Conservation (phyloP, 2,888 invertebrate species). For the Polylopha cassiicola region DNA sequence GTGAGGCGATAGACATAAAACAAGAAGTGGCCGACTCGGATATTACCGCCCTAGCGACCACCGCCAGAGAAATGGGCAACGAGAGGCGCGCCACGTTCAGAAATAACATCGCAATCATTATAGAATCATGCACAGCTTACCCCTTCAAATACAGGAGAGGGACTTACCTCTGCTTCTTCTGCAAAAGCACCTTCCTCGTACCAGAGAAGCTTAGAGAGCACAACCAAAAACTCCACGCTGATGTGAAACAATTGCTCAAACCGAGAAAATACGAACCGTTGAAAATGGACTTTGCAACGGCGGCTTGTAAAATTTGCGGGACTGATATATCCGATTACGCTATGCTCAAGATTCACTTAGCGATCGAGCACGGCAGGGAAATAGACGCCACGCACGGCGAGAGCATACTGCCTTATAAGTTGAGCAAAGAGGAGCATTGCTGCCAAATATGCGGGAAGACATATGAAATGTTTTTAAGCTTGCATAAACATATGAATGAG, state of each 20-base stretch:
- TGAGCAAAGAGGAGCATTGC: constrained; percentile 56
- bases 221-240: constrained; percentile 45
- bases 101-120: constrained; percentile 56
- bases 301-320: constrained; percentile 55
- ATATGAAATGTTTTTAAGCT: constrained; percentile 64
- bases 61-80: constrained; percentile 33
- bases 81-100: constrained; percentile 57
- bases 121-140: constrained; percentile 60
- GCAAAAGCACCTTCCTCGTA: constrained; percentile 59
- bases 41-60: constrained; percentile 27
- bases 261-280: constrained; percentile 64
- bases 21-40: constrained; percentile 44
- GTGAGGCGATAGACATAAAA: constrained; percentile 49
- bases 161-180: constrained; percentile 62
- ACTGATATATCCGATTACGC: constrained; percentile 45
- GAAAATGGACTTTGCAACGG: constrained; percentile 61
- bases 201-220: constrained; percentile 63
- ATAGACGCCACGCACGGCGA: constrained; percentile 59
- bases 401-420: constrained; percentile 60
- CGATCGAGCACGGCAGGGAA: constrained; percentile 45
- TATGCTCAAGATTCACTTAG: constrained; percentile 51
- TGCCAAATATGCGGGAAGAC: constrained; percentile 65
- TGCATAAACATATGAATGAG: constrained; percentile 70
- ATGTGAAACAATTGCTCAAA: constrained; percentile 44
- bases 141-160: constrained; percentile 70